A percentile compares a stretch with the other conserved stretches of the same genome.
phyloP scores from a whole-genome alignment of 2,113 vertebrate genomes.

The Globicephala melas region DNA sequence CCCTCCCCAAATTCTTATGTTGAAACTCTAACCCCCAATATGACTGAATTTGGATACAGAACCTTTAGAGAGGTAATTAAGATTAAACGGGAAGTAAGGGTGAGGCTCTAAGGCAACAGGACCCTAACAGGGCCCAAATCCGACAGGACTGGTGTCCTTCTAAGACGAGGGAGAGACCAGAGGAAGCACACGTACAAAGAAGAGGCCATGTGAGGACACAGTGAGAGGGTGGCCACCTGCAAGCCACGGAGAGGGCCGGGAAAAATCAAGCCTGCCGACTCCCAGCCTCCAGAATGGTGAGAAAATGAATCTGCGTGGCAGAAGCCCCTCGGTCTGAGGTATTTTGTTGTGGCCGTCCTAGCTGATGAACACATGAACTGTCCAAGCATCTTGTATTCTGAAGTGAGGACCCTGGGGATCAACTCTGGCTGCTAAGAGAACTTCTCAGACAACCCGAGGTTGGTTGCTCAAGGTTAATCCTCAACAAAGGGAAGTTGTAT shows the following conservation, averaged over 20 bases:
- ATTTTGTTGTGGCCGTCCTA: background rate
- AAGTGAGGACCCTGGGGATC: background rate
- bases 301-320: background rate
- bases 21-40: background rate
- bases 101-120: background rate
- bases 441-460: background rate
- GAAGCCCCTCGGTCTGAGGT: background rate
- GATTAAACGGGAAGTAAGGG: background rate
- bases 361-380: background rate
- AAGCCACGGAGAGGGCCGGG: background rate
- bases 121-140: background rate
- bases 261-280: background rate
- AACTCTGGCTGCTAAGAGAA: background rate
- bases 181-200: fast-evolving
- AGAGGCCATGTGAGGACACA: background rate
- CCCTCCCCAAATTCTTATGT: background rate
- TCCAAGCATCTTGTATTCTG: background rate
- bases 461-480: no score
- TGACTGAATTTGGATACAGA: background rate
- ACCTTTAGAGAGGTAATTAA: background rate
- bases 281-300: background rate
- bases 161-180: background rate
- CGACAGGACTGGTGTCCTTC: background rate
- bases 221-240: background rate
- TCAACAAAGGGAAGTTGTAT: background rate